Evolutionary conservation across 2,797 vertebrate genomes (phyloP), one percentile per base, ranked within the genome.

Genomic region (Meda fulgida): DNA sequence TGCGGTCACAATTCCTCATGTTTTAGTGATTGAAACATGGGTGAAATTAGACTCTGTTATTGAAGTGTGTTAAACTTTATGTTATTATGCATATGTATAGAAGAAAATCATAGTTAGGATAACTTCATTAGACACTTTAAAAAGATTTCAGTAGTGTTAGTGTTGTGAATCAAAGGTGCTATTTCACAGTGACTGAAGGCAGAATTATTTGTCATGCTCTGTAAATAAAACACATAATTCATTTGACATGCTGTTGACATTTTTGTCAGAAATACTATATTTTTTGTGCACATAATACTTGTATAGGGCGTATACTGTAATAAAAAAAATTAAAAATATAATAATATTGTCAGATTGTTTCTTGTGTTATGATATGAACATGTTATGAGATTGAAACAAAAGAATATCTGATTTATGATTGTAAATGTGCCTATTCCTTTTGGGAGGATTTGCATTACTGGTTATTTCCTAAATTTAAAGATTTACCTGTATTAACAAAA

Each of bases 211-310:
- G 80, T 70, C 34, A 26, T 71, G 48, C 73, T 31, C 53, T 83
- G 58, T 83, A 75, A 36, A 73, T 81, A 81, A 34, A 83, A 72
- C 53, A 46, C 71, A 80, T 58, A 70, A 70, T 55, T 84, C 75
- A 58, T 31, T 70, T 55, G 80, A 51, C 43, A 71, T 9, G 55
- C 51, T 55, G 65, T 43, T 83, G 76, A 66, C 51, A 65, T 85
- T 36, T 66, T 78, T 76, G 58, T 78, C 60, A 26, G 70, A 79
- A 46, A 58, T 79, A 53, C 51, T 51, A 77, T 31, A 23, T 19
- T 78, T 82, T 65, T 23, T 79, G 81, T 81, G 84, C 78, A 85
- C 75, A 88, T 87, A 82, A 34, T 81, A 71, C 43, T 79, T 90
- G 77, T 89, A 80, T 48, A 79, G 69, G 67, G 43, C 60, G 29